phyloP scores from a whole-genome alignment of 1,140 invertebrate genomes.

The Calliopsis andreniformis region DNA sequence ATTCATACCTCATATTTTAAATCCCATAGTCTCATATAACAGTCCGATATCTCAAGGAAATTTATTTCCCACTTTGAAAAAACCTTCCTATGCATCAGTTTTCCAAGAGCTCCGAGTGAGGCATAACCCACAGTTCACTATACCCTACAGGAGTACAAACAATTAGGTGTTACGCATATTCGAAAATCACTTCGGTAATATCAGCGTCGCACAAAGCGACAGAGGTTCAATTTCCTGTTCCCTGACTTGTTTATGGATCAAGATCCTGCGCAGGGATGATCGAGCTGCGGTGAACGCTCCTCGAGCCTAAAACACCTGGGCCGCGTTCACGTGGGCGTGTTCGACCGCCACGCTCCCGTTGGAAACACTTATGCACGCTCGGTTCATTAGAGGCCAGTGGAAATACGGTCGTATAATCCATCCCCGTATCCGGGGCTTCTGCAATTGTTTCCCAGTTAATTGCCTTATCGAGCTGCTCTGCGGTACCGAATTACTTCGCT shows the following conservation, averaged over 20 bases:
- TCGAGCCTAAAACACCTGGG: slow-evolving; percentile 47
- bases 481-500: slow-evolving; percentile 34
- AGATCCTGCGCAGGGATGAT: slow-evolving; percentile 23
- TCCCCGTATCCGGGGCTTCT: slow-evolving; percentile 33
- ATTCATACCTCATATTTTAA: no score
- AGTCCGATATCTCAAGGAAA: no score
- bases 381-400: slow-evolving; percentile 64
- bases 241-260: slow-evolving; percentile 27
- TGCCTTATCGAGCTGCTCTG: slow-evolving; percentile 61
- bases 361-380: slow-evolving; percentile 61
- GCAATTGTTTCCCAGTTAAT: slow-evolving; percentile 72
- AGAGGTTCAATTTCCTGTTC: not conserved
- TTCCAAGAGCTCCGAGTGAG: no score
- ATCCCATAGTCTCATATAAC: no score
- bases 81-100: no score
- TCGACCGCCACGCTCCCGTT: slow-evolving; percentile 27
- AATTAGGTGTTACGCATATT: not conserved
- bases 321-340: slow-evolving; percentile 43
- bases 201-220: not conserved
- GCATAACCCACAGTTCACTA: no score
- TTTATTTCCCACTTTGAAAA: no score
- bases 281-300: slow-evolving; percentile 29
- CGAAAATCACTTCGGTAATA: not conserved
- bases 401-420: slow-evolving; percentile 65
- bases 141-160: no score